Evolutionary conservation across 1,140 invertebrate species (phyloP).

Genomic region (Akabosia matsudoensis): DNA sequence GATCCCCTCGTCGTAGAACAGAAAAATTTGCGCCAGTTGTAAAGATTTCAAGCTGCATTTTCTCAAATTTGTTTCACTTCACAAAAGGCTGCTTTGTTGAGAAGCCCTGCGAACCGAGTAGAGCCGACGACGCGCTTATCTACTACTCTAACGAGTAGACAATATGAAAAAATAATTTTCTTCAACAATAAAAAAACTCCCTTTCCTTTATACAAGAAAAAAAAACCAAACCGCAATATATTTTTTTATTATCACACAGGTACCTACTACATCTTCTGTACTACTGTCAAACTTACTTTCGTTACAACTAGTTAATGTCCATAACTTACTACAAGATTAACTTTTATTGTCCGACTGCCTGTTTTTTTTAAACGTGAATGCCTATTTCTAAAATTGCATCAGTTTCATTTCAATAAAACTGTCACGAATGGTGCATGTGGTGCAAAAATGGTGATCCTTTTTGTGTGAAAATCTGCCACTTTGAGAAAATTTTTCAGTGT

Average conservation of each 20-base stretch:
- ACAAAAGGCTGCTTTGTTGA: no score
- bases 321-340: no score
- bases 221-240: background rate
- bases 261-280: background rate
- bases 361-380: background rate
- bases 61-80: background rate
- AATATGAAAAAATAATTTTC: no score
- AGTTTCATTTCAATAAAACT: background rate
- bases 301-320: background rate
- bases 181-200: background rate
- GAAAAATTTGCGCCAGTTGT: no score
- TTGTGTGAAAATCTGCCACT: background rate
- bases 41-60: background rate
- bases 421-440: background rate
- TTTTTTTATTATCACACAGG: background rate
- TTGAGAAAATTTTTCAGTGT: background rate
- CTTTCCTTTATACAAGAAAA: background rate
- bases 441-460: background rate
- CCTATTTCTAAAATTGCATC: background rate
- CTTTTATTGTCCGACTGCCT: no score
- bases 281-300: background rate
- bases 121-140: no score
- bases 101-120: no score
- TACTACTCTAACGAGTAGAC: no score
- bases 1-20: no score